A percentile compares a stretch with the other conserved stretches of the same genome.
phyloP scores from a whole-genome alignment of 2,797 vertebrate species.

The Acomys russatus region DNA sequence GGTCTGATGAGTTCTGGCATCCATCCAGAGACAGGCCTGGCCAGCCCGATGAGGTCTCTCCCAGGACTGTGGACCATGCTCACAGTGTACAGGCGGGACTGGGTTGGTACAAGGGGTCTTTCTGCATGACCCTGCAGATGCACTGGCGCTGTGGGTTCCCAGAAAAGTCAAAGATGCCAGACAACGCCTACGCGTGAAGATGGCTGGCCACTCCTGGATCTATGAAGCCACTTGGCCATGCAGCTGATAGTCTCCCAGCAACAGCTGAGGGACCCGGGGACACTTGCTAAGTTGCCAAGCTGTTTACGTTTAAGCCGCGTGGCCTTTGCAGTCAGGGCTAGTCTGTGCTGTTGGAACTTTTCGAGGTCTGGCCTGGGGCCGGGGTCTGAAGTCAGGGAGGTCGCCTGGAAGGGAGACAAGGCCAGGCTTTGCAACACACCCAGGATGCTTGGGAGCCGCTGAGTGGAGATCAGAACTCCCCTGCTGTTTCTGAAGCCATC shows the following conservation, averaged over 20 bases:
- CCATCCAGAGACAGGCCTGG: background rate
- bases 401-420: background rate
- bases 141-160: background rate
- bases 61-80: background rate
- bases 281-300: slow-evolving; percentile 76
- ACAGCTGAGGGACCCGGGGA: slow-evolving; percentile 77
- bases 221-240: slow-evolving; percentile 69
- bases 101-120: background rate
- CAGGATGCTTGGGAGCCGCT: background rate
- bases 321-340: slow-evolving; percentile 69
- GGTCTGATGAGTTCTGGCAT: background rate
- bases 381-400: slow-evolving; percentile 22
- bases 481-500: background rate
- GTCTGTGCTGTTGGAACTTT: slow-evolving; percentile 74
- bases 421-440: background rate
- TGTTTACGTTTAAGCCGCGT: slow-evolving; percentile 83
- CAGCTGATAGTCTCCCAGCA: slow-evolving; percentile 87
- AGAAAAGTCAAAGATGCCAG: accelerated
- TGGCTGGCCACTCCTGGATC: background rate
- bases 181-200: slow-evolving; percentile 70
- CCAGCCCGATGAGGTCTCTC: accelerated
- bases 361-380: slow-evolving; percentile 69
- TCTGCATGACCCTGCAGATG: background rate
- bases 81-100: background rate
- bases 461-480: accelerated